phyloP scores from a whole-genome alignment of 2,888 invertebrate species.

The Ormia ochracea region DNA sequence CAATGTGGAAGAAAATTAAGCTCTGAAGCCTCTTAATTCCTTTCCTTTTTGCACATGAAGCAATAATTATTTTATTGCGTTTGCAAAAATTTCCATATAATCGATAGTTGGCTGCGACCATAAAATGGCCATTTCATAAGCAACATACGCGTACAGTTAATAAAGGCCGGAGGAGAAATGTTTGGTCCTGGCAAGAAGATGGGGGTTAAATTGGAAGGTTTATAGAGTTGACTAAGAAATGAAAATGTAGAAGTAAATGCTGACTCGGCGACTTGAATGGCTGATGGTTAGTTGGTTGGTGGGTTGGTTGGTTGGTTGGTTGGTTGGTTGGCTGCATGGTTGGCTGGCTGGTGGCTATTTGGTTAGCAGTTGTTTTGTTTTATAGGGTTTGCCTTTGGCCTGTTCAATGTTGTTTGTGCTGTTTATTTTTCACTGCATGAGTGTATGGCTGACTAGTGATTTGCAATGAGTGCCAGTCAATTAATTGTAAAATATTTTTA shows the following conservation, averaged over 20 bases:
- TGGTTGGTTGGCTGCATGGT: too few species aligned
- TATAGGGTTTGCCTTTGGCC: neutral
- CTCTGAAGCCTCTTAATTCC: neutral
- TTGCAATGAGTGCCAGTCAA: constrained; percentile 47
- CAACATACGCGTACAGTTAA: constrained; percentile 25
- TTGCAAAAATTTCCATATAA: constrained; percentile 17
- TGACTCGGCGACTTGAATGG: constrained; percentile 17
- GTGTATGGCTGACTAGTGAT: constrained; percentile 7
- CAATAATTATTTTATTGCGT: constrained; percentile 21
- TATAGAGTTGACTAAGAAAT: neutral
- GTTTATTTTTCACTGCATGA: too few species aligned
- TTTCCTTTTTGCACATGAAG: constrained; percentile 5
- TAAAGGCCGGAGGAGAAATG: neutral
- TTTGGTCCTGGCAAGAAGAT: neutral
- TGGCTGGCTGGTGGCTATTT: neutral
- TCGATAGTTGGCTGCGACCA: constrained; percentile 24
- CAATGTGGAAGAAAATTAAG: neutral
- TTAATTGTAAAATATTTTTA: constrained; percentile 56
- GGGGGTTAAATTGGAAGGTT: neutral
- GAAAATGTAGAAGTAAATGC: constrained; percentile 8
- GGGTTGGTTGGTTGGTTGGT: neutral
- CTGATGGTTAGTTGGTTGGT: neutral
- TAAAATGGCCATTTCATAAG: constrained; percentile 12
- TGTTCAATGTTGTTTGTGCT: neutral
- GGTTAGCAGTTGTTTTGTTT: neutral